Evolutionary conservation across 2,113 vertebrate genomes (phyloP), one percentile per base, ranked within the genome.

Genomic region (Vanacampus margaritifer): DNA sequence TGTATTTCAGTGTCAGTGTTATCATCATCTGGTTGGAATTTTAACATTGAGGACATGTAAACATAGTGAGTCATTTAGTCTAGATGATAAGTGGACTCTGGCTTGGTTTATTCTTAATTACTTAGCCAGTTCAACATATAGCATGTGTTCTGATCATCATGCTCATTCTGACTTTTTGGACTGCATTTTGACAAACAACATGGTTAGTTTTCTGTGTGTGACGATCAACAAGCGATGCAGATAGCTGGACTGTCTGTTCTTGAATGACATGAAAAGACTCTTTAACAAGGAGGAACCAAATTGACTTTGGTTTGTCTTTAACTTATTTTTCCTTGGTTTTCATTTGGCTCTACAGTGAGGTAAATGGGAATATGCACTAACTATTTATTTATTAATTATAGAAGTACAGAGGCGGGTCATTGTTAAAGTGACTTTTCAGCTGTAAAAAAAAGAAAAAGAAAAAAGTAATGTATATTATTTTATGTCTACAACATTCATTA

Each of bases 381-480:
- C 79, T 92, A 92, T 93, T 92, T 93, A 93, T 93, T 93, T 93
- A 92, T 93, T 91, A 91, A 87, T 71, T 84, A 67, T 76, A 79
- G 83, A 86, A 83, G 79, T 82, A 82, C 79, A 88, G 81, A 75
- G 80, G 75, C 62, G 24, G 85, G 78, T 78, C 87, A 90, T 80
- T 88, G 85, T 79, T 85, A 75, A 76, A 91, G 80, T 92, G 88
- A 81, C 87, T 80, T 79, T 63, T 87, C 72, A 21, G 50, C 84
- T 90, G 85, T 90, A 77, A 75, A 79, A 67, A 72, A 76, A 74
- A 74, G 78, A 67, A 73, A 76, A 54, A 37, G 36, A 36, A 37
- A 59, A 10, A 43, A 26, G n/a, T 76, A 82, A 85, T 84, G 75
- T 85, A 86, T 84, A 85, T 87, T 84, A 85, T 87, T 85, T 79